These are phyloP conservation scores for Odiellus spinosus DNA, from an alignment of 2,888 invertebrate genomes.

Conservation along the genomic window DNA sequence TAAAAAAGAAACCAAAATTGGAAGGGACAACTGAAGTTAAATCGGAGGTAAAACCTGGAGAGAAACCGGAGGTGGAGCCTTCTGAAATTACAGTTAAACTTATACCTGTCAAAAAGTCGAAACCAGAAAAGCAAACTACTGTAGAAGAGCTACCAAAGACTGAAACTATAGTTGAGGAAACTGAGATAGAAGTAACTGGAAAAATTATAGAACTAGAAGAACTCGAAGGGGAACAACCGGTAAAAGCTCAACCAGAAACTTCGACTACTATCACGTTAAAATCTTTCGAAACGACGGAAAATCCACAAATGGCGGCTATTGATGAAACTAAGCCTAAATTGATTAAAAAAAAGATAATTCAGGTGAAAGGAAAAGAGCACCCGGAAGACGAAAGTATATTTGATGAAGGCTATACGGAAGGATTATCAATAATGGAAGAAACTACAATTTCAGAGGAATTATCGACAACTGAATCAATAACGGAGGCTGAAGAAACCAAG, in stretches of 20 bases:
- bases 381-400: no score
- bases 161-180: conserved; percentile 1
- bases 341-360: no score
- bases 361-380: no score
- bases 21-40: no score
- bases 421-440: not conserved
- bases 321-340: no score
- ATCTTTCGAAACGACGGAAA: no score
- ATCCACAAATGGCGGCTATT: no score
- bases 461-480: not conserved
- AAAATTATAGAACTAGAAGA: conserved; percentile 2
- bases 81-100: not conserved
- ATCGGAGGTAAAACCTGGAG: no score
- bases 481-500: conserved; percentile 1
- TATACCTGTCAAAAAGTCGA: no score
- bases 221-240: not conserved
- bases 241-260: no score
- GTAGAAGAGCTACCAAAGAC: conserved; percentile 1
- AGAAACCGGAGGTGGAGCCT: not conserved
- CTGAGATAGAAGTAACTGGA: not conserved
- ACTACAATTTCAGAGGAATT: not conserved
- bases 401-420: conserved; percentile 1
- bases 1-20: no score
- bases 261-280: no score
- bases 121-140: not conserved